Evolutionary conservation across 2,797 vertebrate species (phyloP).

Genomic region (Diplodus puntazzo): DNA sequence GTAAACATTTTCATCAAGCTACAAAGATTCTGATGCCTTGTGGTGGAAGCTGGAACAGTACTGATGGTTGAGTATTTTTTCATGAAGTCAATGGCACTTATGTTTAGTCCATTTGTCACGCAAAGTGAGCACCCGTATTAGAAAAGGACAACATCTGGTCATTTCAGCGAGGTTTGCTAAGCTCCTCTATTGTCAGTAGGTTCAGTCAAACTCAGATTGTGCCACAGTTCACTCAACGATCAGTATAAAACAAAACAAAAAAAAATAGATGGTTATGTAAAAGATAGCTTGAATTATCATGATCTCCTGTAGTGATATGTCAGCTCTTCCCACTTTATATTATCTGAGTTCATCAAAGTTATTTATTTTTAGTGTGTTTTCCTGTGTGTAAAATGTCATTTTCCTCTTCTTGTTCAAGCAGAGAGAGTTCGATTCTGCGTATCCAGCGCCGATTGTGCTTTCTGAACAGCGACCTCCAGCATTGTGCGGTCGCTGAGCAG

Average conservation of each 20-base stretch:
- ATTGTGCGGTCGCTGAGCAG: slow-evolving; percentile 77
- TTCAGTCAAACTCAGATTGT: background rate
- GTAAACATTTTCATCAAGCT: slow-evolving; percentile 41
- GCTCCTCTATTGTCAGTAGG: slow-evolving; percentile 24
- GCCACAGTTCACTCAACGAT: slow-evolving; percentile 5
- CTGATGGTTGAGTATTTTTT: background rate
- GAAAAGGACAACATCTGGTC: background rate
- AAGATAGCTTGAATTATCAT: background rate
- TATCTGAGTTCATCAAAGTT: background rate
- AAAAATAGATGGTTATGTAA: slow-evolving; percentile 3
- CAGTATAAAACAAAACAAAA: slow-evolving; percentile 2
- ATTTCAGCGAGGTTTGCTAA: slow-evolving; percentile 3
- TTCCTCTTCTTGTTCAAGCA: slow-evolving; percentile 4
- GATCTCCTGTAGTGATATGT: background rate
- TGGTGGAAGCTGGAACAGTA: background rate
- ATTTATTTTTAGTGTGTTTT: slow-evolving; percentile 1
- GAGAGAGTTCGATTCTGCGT: slow-evolving; percentile 30
- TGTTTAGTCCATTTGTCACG: slow-evolving; percentile 23
- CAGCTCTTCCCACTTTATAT: background rate
- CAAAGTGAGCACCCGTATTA: slow-evolving; percentile 15
- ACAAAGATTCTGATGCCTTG: background rate
- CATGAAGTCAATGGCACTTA: slow-evolving; percentile 1
- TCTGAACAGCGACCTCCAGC: slow-evolving; percentile 84
- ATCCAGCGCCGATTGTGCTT: slow-evolving; percentile 82
- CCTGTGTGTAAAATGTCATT: background rate